A percentile compares a stretch with the other conserved stretches of the same genome.
These are phyloP conservation scores for Neoniphon sammara DNA, from an alignment of 2,797 vertebrate genomes.

Conservation along the genomic window DNA sequence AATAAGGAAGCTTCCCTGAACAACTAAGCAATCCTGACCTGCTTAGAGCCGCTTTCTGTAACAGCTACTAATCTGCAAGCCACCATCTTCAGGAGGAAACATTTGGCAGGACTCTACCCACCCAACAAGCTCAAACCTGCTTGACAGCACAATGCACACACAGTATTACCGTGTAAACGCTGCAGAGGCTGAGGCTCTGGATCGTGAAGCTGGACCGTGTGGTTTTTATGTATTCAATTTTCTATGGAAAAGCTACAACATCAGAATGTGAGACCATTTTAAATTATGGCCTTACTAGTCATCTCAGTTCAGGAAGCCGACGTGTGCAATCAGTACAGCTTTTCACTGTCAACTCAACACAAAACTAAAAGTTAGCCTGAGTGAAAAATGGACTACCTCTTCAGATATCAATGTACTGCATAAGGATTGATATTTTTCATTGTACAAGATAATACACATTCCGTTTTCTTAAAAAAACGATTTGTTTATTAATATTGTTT, in stretches of 20 bases:
- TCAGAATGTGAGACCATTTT: neutral
- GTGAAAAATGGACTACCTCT: neutral
- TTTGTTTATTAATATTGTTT: conserved; percentile 89
- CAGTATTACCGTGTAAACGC: neutral
- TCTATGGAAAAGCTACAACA: neutral
- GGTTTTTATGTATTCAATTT: neutral
- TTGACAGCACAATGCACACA: neutral
- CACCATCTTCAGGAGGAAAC: conserved; percentile 11
- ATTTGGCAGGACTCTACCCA: neutral
- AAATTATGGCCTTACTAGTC: neutral
- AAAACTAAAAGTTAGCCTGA: neutral
- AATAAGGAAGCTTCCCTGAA: conserved; percentile 83
- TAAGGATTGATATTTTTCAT: neutral
- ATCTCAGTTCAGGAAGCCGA: neutral
- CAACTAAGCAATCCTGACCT: conserved; percentile 73
- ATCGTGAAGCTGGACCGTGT: neutral
- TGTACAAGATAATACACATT: conserved; percentile 68
- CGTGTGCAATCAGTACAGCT: neutral
- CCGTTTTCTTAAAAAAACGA: conserved; percentile 84
- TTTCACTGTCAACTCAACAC: neutral
- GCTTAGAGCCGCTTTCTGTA: conserved; percentile 27
- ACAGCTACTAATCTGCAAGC: conserved; percentile 57
- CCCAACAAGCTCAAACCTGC: conserved; percentile 50
- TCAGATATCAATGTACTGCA: neutral
- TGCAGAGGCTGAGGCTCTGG: neutral